phyloP scores from a whole-genome alignment of 2,888 invertebrate species.

The Eristalis intricaria region DNA sequence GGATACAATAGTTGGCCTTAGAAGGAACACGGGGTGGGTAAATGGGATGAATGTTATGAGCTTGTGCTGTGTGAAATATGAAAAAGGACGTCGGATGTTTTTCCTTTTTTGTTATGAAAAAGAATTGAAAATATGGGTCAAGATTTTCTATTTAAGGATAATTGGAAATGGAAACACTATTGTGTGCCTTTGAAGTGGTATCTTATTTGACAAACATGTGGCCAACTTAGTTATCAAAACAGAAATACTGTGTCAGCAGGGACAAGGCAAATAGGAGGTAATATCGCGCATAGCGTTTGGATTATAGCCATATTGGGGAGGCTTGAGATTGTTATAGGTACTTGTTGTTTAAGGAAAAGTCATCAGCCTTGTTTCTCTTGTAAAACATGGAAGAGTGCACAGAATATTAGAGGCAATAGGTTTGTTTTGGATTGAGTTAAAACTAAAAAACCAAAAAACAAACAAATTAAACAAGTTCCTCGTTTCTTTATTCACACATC shows the following conservation, averaged over 20 bases:
- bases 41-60: conserved; percentile 22
- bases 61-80: conserved; percentile 10
- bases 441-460: too few species aligned
- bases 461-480: too few species aligned
- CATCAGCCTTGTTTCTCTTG: too few species aligned
- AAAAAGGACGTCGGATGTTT: conserved; percentile 17
- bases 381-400: too few species aligned
- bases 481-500: too few species aligned
- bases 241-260: neutral
- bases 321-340: too few species aligned
- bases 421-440: too few species aligned
- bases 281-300: neutral
- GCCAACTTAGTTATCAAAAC: conserved; percentile 5
- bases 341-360: too few species aligned
- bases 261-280: neutral
- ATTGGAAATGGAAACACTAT: conserved; percentile 32
- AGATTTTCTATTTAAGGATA: conserved; percentile 50
- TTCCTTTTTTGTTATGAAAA: neutral
- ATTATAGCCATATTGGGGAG: too few species aligned
- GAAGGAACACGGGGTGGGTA: conserved; percentile 1
- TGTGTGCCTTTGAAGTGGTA: neutral
- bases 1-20: conserved; percentile 60
- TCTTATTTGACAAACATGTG: conserved; percentile 11
- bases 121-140: conserved; percentile 55
- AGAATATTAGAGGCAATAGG: too few species aligned